Evolutionary conservation across 2,113 vertebrate species (phyloP).

Genomic region (Heloderma charlesbogerti): DNA sequence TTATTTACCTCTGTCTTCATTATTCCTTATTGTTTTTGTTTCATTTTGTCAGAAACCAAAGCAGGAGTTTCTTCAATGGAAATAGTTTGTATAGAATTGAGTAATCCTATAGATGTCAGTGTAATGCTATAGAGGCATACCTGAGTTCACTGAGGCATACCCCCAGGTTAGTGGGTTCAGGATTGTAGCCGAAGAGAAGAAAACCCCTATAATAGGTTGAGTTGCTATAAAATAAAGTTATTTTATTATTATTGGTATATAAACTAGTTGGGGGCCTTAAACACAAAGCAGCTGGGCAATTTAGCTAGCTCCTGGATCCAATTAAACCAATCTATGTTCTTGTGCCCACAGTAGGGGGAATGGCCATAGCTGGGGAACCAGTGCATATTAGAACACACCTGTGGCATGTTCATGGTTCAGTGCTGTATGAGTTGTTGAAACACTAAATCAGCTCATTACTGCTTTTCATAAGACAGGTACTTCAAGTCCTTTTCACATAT

Average conservation of each 20-base stretch:
- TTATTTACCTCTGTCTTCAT: slow-evolving; percentile 45
- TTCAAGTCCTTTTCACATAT: slow-evolving; percentile 68
- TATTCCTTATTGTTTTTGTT: slow-evolving; percentile 49
- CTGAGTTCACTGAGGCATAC: background rate
- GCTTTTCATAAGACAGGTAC: slow-evolving; percentile 64
- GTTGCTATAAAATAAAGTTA: slow-evolving; percentile 69
- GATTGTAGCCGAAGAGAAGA: slow-evolving; percentile 53
- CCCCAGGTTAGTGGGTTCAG: background rate
- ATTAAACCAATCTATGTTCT: slow-evolving; percentile 79
- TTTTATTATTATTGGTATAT: slow-evolving; percentile 82
- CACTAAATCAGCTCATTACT: slow-evolving; percentile 75
- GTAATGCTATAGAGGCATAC: background rate
- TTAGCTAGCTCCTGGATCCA: slow-evolving; percentile 82
- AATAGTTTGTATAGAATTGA: slow-evolving; percentile 47
- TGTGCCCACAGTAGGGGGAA: slow-evolving; percentile 73
- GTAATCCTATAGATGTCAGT: background rate
- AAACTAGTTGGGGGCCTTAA: slow-evolving; percentile 76
- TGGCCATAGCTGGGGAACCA: slow-evolving; percentile 65
- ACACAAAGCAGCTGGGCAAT: slow-evolving; percentile 79
- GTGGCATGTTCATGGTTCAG: slow-evolving; percentile 62
- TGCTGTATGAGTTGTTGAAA: slow-evolving; percentile 52
- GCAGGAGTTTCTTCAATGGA: slow-evolving; percentile 24
- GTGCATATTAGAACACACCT: slow-evolving; percentile 69
- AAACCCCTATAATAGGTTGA: slow-evolving; percentile 57
- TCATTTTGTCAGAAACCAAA: slow-evolving; percentile 19